Conservation (phyloP, 2,797 vertebrate species). For the Coilia nasus region DNA sequence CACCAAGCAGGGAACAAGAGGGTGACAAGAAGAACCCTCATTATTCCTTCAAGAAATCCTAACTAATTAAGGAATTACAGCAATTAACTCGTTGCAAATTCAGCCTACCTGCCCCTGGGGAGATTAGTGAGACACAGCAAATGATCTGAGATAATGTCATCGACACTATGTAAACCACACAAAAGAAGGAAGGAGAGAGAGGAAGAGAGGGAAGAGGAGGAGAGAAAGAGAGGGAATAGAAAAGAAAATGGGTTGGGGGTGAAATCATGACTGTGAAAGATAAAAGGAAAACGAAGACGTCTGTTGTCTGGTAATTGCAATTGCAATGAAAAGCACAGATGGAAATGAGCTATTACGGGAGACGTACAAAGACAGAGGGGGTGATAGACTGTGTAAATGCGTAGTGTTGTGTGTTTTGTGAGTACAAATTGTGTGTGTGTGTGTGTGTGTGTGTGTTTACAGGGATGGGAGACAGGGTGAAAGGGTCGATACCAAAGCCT, state of each 20-base stretch:
- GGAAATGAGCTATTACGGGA: slow-evolving; percentile 35
- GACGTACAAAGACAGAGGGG: slow-evolving; percentile 28
- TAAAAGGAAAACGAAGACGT: neutral
- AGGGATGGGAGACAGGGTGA: slow-evolving; percentile 24
- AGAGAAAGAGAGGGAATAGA: too few relatives aligned
- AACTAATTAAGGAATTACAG: slow-evolving; percentile 81
- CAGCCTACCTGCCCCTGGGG: slow-evolving; percentile 72
- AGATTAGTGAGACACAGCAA: slow-evolving; percentile 39
- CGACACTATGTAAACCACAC: slow-evolving; percentile 30
- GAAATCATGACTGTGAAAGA: neutral
- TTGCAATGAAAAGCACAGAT: slow-evolving; percentile 38
- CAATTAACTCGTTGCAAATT: slow-evolving; percentile 75
- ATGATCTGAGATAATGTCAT: slow-evolving; percentile 24
- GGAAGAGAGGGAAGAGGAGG: slow-evolving; percentile 19
- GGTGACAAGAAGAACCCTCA: slow-evolving; percentile 65
- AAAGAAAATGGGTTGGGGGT: slow-evolving; percentile 32
- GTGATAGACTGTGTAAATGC: slow-evolving; percentile 23
- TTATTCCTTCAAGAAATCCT: slow-evolving; percentile 77
- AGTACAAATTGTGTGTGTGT: slow-evolving; percentile 22
- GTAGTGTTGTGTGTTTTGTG: slow-evolving; percentile 30
- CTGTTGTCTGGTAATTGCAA: slow-evolving; percentile 31
- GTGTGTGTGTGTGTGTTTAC: slow-evolving; percentile 30
- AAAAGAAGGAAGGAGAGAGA: neutral
- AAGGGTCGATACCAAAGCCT: slow-evolving; percentile 47
- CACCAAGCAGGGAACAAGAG: slow-evolving; percentile 17